Percentiles rank a stretch among this genome's conserved stretches.
phyloP scores from a whole-genome alignment of 2,888 invertebrate species.

The Pollenia griseotomentosa region DNA sequence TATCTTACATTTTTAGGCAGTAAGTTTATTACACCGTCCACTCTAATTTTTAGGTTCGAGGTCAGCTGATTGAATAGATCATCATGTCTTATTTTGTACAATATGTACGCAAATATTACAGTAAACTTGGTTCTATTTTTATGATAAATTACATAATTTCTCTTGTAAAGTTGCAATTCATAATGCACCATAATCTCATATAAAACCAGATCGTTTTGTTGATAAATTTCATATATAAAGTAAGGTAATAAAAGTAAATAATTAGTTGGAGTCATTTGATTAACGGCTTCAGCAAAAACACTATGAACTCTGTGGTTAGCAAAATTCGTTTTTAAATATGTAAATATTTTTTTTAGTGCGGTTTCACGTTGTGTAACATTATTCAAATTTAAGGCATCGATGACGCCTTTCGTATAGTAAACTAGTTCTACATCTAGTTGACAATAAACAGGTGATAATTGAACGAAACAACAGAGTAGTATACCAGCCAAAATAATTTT shows the following conservation, averaged over 20 bases:
- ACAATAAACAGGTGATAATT: neutral
- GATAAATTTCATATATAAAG: slow-evolving; percentile 29
- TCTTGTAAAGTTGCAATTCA: slow-evolving; percentile 26
- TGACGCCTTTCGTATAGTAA: slow-evolving; percentile 14
- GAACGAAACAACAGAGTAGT: no score
- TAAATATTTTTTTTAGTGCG: neutral
- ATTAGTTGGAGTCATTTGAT: neutral
- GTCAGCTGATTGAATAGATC: neutral
- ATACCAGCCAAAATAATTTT: no score
- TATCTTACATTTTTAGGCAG: slow-evolving; percentile 53
- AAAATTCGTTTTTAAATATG: neutral
- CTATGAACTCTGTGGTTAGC: slow-evolving; percentile 7
- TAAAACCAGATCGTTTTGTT: neutral
- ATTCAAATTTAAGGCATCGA: neutral
- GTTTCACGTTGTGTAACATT: neutral
- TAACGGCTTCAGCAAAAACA: slow-evolving; percentile 34
- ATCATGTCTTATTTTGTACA: slow-evolving; percentile 36
- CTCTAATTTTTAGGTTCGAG: neutral
- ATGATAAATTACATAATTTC: neutral
- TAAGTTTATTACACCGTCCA: slow-evolving; percentile 20
- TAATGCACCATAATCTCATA: slow-evolving; percentile 45
- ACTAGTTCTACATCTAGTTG: slow-evolving; percentile 33
- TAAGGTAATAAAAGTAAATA: slow-evolving; percentile 1
- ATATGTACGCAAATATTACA: neutral
- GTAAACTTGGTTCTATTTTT: slow-evolving; percentile 25